Conservation (phyloP, 2,888 invertebrate genomes). For the Carabus problematicus region DNA sequence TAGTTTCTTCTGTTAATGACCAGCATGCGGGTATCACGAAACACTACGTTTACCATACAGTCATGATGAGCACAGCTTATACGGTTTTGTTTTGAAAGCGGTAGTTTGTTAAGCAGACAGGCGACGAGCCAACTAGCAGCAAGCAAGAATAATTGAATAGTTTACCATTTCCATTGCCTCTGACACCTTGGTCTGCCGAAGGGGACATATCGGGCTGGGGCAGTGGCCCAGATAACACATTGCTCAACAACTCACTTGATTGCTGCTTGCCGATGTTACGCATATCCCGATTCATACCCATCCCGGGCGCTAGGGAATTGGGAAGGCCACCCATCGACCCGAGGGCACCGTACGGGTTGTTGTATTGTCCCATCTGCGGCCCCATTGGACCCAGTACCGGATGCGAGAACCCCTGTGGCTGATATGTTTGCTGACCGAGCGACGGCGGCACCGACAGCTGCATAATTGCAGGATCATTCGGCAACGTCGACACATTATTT, state of each 20-base stretch:
- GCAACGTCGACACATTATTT: constrained; percentile 82
- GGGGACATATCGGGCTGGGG: constrained; percentile 57
- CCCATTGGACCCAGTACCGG: constrained; percentile 70
- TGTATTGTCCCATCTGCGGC: constrained; percentile 62
- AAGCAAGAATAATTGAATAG: constrained; percentile 44
- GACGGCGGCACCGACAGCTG: constrained; percentile 82
- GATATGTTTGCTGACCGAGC: constrained; percentile 69
- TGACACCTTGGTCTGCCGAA: constrained; percentile 60
- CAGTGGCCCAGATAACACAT: constrained; percentile 50
- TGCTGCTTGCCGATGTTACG: constrained; percentile 64
- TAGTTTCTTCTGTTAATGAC: no score
- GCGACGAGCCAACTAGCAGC: constrained; percentile 15
- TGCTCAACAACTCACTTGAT: constrained; percentile 70
- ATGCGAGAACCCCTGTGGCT: constrained; percentile 73
- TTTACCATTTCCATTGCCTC: constrained; percentile 60
- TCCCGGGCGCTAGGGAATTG: constrained; percentile 61
- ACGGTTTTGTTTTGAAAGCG: background rate
- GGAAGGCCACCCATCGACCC: constrained; percentile 58
- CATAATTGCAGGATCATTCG: constrained; percentile 99
- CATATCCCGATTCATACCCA: constrained; percentile 59
- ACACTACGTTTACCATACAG: no score
- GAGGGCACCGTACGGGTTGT: constrained; percentile 61
- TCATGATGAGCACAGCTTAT: constrained; percentile 55
- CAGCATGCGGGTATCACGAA: no score
- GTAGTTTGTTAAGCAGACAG: constrained; percentile 6